phyloP scores from a whole-genome alignment of 2,888 invertebrate genomes.

The Tigriopus californicus region DNA sequence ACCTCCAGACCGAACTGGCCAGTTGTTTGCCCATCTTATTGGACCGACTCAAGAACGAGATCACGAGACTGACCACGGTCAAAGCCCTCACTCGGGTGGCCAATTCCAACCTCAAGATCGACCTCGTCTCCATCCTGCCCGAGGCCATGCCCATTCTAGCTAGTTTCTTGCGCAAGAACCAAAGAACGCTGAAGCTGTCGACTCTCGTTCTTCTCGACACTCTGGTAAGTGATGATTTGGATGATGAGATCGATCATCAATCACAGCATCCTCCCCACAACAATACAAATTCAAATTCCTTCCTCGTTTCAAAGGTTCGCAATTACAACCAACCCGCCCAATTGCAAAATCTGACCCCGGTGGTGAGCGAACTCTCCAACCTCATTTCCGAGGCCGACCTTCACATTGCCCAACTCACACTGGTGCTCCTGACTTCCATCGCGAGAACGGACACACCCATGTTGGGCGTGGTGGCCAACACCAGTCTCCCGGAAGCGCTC shows the following conservation, averaged over 20 bases:
- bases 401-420: slow-evolving; percentile 81
- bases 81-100: slow-evolving; percentile 89
- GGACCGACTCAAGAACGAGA: slow-evolving; percentile 87
- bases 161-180: slow-evolving; percentile 70
- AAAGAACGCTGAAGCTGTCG: slow-evolving; percentile 75
- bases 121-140: slow-evolving; percentile 56
- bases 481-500: slow-evolving; percentile 66
- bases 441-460: slow-evolving; percentile 59
- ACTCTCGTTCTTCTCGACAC: slow-evolving; percentile 76
- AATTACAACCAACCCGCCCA: background rate
- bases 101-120: slow-evolving; percentile 65
- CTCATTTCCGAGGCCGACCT: slow-evolving; percentile 83
- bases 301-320: background rate
- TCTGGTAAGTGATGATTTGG: slow-evolving; percentile 44
- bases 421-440: slow-evolving; percentile 61
- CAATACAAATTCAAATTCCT: too few species aligned
- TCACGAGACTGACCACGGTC: slow-evolving; percentile 85
- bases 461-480: slow-evolving; percentile 41
- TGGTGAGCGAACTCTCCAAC: slow-evolving; percentile 71
- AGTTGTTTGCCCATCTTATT: slow-evolving; percentile 82
- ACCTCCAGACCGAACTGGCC: slow-evolving; percentile 42
- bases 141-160: slow-evolving; percentile 81
- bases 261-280: too few species aligned
- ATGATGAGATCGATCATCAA: slow-evolving; percentile 52
- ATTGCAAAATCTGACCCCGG: slow-evolving; percentile 28